Evolutionary conservation across 2,113 vertebrate genomes (phyloP), one percentile per base, ranked within the genome.

Genomic region (Stictonetta naevosa): DNA sequence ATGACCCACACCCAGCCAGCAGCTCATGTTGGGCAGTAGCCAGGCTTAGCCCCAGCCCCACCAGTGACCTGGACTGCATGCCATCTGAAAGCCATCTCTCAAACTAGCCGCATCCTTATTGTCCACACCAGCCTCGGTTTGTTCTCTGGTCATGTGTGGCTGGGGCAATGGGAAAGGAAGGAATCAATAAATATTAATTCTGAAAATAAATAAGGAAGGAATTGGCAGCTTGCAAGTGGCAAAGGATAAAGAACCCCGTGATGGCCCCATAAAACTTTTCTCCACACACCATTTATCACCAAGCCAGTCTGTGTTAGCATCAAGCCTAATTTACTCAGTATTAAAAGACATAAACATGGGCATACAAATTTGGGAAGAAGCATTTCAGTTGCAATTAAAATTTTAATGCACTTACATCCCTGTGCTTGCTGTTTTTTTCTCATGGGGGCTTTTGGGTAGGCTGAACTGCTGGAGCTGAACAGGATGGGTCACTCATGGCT

Each of bases 111-210:
- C 16, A 31, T 52, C 66, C 62, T 6, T 3, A 10, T 34, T 25
- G 59, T 89, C 66, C 29, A 29, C 52, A 36, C 48, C 62, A 1
- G 0, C 53, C 82, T 72, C 14, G 52, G 40, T 83, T 77, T 69
- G 78, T 34, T 73, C 59, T 42, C 67, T 81, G 55, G 3, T 89
- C 73, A 40, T 42, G 22, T 21, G 38, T 31, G 29, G n/a, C 86
- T 83, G 72, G 11, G 31, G 40, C 16, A 87, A 56, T 46, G 82
- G 83, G 33, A 66, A 60, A 28, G 74, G 58, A 76, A 82, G 40
- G 78, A 94, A 93, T 95, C 95, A 56, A 90, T 96, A 93, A 86
- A 96, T 92, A 81, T 81, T 83, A 67, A 93, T 89, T 88, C 90
- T 25, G 68, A 55, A 92, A 91, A 88, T 88, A 92, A 96, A 86